Percentiles rank a stretch among this genome's conserved stretches.
Evolutionary conservation across 2,888 invertebrate genomes (phyloP).

Genomic region (Callyntrura sp.): DNA sequence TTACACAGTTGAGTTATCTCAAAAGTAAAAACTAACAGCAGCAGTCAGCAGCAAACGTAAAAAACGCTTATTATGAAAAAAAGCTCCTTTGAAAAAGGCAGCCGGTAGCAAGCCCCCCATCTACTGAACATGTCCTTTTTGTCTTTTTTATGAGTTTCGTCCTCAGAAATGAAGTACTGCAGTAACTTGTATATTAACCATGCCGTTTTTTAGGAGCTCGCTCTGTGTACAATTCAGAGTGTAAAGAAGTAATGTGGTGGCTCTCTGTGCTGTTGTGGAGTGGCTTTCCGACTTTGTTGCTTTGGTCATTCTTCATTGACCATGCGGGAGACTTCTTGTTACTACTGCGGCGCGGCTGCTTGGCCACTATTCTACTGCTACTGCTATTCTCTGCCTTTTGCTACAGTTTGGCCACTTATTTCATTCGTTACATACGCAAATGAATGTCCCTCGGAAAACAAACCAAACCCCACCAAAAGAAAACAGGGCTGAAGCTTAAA

Average conservation of each 20-base stretch:
- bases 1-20: conserved; percentile 74
- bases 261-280: neutral
- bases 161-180: neutral
- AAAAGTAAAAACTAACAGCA: conserved; percentile 54
- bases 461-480: conserved; percentile 30
- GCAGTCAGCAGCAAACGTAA: no score
- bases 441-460: conserved; percentile 2
- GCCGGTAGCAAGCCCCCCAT: conserved; percentile 76
- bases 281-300: conserved; percentile 69
- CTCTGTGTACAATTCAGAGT: neutral
- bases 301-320: conserved; percentile 77
- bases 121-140: conserved; percentile 70
- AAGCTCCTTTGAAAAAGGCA: conserved; percentile 59
- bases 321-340: conserved; percentile 73
- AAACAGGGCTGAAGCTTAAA: neutral
- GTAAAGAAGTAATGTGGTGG: neutral
- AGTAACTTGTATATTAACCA: no score
- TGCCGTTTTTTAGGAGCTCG: neutral
- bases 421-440: no score
- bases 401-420: conserved; percentile 5
- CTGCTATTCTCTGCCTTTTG: neutral
- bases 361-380: conserved; percentile 8
- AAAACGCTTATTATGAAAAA: neutral
- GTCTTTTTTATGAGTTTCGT: conserved; percentile 58
- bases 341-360: conserved; percentile 10